Evolutionary conservation across 2,113 vertebrate species (phyloP), one percentile per base, ranked within the genome.

Genomic region (Rhynchomys soricoides): DNA sequence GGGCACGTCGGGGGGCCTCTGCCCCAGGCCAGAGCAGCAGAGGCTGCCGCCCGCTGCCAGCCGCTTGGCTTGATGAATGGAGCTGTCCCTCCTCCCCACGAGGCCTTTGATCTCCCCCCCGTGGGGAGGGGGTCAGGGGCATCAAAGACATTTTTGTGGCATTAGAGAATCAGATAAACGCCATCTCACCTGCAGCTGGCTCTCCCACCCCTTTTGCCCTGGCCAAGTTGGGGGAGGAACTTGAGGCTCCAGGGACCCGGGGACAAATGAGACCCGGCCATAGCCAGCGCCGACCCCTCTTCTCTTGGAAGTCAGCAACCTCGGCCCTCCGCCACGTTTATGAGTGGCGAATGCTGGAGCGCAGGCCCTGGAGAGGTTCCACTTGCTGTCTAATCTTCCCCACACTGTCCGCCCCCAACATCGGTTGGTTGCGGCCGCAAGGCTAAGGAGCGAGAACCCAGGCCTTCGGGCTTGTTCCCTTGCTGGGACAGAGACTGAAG

Each of bases 91-190:
- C 95, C 96, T 93, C 93, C 92, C 97, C 97, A 96, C 81, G 86
- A 78, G 86, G 97, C 95, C 97, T 98, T 98, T 98, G 97, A 98
- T 97, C 97, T 95, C 90, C 70, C 64, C 64, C 87, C 19, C 64
- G 8, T 96, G 93, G 97, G 96, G 96, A 95, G 95, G 96, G 93
- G 96, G 91, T 73, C 93, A 73, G 93, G 96, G 97, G 95, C 96
- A 97, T 98, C 97, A 98, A 98, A 98, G 97, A 95, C 97, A 98
- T 98, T 98, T 98, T 98, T 98, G 97, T 97, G 96, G 96, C 97
- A 92, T 97, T 97, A 97, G 97, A 96, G 95, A 97, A 97, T 97
- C 97, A 94, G 97, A 98, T 97, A 97, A 97, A 97, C 75, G 93
- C 97, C 91, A 97, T 93, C 97, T 97, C 97, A 98, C 97, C 97